Conservation (phyloP, 2,888 invertebrate genomes). For the Synergus gifuensis region DNA sequence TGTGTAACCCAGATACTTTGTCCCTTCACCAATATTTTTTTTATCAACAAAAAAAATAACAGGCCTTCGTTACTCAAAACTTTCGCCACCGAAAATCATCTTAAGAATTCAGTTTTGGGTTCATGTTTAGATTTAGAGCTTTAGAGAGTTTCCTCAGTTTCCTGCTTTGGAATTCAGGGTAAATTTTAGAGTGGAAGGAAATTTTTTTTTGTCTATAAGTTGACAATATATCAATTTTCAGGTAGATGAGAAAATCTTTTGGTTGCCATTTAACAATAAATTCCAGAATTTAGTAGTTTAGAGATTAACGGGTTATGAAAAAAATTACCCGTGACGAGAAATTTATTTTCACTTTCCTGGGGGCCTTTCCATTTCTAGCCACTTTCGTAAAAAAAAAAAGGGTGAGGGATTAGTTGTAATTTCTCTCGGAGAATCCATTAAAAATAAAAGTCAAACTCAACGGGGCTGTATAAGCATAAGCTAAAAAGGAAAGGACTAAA, state of each 20-base stretch:
- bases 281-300: background rate
- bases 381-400: constrained; percentile 9
- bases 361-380: background rate
- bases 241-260: background rate
- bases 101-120: background rate
- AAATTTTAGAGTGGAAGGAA: background rate
- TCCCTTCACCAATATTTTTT: constrained; percentile 2
- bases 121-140: background rate
- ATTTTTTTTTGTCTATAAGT: background rate
- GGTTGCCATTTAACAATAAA: background rate
- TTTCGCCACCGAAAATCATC: background rate
- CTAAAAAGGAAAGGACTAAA: constrained; percentile 21
- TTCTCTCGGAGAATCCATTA: constrained; percentile 32
- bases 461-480: constrained; percentile 10
- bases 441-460: constrained; percentile 6
- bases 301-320: background rate
- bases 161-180: background rate
- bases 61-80: background rate
- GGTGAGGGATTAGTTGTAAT: constrained; percentile 10
- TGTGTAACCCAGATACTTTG: constrained; percentile 28
- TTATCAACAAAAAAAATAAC: constrained; percentile 1
- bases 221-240: constrained; percentile 2
- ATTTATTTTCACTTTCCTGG: constrained; percentile 16
- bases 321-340: background rate
- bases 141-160: background rate